Conservation (phyloP, 64 coral and sea anemone genomes). For the Catalaphyllia jardinei region DNA sequence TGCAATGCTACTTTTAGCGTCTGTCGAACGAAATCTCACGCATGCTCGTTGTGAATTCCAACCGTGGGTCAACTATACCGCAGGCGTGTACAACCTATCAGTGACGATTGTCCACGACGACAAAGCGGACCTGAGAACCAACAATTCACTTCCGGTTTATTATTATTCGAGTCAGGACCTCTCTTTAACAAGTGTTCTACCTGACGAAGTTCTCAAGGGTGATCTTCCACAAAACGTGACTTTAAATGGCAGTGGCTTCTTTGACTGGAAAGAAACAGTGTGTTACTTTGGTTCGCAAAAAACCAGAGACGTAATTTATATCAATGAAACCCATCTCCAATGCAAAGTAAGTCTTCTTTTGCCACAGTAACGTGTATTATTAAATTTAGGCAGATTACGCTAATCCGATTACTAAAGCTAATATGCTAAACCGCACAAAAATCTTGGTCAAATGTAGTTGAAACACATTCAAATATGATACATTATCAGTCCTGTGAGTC, state of each 20-base stretch:
- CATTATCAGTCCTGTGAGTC: too few species aligned
- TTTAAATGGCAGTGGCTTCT: conserved; percentile 23
- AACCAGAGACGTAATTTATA: background rate
- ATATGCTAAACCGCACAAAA: too few species aligned
- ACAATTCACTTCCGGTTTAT: conserved; percentile 11
- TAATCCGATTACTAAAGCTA: too few species aligned
- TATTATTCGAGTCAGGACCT: conserved; percentile 11
- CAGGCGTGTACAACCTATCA: conserved; percentile 40
- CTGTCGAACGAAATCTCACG: conserved; percentile 4
- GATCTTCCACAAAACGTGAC: conserved; percentile 5
- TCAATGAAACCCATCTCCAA: background rate
- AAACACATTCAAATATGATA: too few species aligned
- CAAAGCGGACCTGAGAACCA: background rate
- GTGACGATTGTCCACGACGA: background rate
- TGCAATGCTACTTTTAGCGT: background rate
- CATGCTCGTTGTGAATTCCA: conserved; percentile 11
- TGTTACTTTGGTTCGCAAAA: conserved; percentile 10
- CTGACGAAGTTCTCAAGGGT: background rate
- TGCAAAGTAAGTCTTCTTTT: conserved; percentile 13
- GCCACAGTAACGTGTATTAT: background rate
- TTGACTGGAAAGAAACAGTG: conserved; percentile 20
- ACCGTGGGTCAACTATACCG: conserved; percentile 25
- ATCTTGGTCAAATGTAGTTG: too few species aligned
- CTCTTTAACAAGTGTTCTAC: background rate
- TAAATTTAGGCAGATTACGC: too few species aligned